Conservation (phyloP, 1,140 invertebrate species). For the Pygmarrhopalites habei region DNA sequence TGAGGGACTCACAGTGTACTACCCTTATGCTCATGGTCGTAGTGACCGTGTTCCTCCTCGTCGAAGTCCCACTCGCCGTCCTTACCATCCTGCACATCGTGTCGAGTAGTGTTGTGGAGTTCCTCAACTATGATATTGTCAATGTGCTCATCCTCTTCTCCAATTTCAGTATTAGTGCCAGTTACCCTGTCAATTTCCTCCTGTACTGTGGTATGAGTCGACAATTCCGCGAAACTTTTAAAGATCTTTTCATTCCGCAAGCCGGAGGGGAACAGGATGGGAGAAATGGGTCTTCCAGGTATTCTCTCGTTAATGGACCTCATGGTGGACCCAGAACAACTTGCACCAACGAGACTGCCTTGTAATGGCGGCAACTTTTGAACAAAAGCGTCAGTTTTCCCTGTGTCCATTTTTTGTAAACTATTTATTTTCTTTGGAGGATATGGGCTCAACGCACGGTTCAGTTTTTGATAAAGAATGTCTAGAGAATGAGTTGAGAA, state of each 20-base stretch:
- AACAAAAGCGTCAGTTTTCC: no score
- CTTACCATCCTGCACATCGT: conserved; percentile 79
- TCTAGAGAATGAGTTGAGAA: no score
- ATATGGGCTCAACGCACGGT: no score
- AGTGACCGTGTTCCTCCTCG: conserved; percentile 80
- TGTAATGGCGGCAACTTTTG: no score
- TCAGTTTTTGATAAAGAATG: no score
- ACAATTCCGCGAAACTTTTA: conserved; percentile 88
- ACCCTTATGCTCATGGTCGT: conserved; percentile 91
- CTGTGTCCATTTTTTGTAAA: no score
- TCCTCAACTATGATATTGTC: conserved; percentile 62
- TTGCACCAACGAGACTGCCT: no score
- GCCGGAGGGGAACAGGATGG: conserved; percentile 43
- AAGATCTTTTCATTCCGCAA: conserved; percentile 64
- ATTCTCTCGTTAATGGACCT: conserved; percentile 60
- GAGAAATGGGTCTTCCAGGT: conserved; percentile 59
- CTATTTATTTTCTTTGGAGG: no score
- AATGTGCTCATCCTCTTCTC: conserved; percentile 77
- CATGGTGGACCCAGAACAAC: conserved; percentile 44
- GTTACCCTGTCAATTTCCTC: conserved; percentile 88
- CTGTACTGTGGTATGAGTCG: conserved; percentile 93
- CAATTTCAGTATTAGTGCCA: conserved; percentile 84
- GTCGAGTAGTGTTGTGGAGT: conserved; percentile 53
- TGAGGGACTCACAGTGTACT: conserved; percentile 81
- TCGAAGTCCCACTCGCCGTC: conserved; percentile 84